Base-by-base conservation (phyloP, 2,113 vertebrate genomes). In the Sphaerodactylus townsendi region DNA sequence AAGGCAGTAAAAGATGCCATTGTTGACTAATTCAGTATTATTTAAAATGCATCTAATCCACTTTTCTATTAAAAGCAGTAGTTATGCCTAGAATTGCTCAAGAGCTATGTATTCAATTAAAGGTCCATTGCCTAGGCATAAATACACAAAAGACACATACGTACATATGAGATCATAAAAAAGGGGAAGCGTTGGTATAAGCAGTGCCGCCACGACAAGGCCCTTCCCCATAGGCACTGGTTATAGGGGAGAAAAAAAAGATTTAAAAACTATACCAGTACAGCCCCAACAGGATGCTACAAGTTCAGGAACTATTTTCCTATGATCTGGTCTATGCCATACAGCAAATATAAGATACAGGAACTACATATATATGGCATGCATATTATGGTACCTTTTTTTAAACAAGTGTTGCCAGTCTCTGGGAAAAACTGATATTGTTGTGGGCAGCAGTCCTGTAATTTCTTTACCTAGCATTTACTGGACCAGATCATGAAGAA, bases 181-280 rank as follows among this genome's bases (percentile, higher is more conserved):
- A 84, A 7, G 77, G 82, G 86, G 82, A 87, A 87, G 86, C 39
- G 86, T 87, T 84, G 78, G 86, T 84, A 81, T 53, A 87, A 84
- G 86, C 86, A 87, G 82, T 87, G 86, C 77, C 77, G 86, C 86
- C 86, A 87, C 82, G 82, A 84, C 86, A 87, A 87, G 86, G 86
- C 82, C 86, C 82, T 87, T 87, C 82, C 86, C 86, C 86, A 71
- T 81, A 84, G 77, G 82, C 82, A 77, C 65, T 87, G 82, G 78
- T 87, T 81, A 84, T 77, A 76, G 50, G 30, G 65, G 41, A 28
- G 35, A 30, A 71, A 66, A 53, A 79, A 64, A 83, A 64, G 2
- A 23, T 76, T 23, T 14, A 35, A 76, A 75, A 73, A n/a, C 39
- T 33, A 41, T 17, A 62, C 59, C 3, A 2, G 70, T n/a, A 46